A percentile compares a stretch with the other conserved stretches of the same genome.
Conservation (phyloP, 2,888 invertebrate genomes). For the Polia nebulosa region DNA sequence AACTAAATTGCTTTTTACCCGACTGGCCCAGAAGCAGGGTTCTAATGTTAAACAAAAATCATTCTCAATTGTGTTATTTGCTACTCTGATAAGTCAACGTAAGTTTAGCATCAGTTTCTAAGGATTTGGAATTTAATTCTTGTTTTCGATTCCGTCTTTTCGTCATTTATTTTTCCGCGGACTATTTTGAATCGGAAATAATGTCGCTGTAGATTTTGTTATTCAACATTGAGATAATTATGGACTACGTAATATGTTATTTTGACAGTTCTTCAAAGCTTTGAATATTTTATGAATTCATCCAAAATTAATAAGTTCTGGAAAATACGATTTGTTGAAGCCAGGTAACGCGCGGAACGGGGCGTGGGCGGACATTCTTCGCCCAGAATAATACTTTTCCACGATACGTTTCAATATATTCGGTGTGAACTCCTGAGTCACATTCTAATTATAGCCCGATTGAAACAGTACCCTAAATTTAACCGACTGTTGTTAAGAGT, state of each 20-base stretch:
- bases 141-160: background rate
- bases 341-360: constrained; percentile 65
- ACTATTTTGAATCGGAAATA: background rate
- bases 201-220: background rate
- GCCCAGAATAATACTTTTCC: constrained; percentile 85
- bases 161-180: background rate
- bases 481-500: constrained; percentile 63
- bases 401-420: constrained; percentile 82
- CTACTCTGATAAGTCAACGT: background rate
- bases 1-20: background rate
- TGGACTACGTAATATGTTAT: no score
- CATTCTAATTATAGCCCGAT: constrained; percentile 84
- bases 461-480: constrained; percentile 83
- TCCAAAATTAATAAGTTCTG: constrained; percentile 53
- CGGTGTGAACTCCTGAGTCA: constrained; percentile 84
- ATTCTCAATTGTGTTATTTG: background rate
- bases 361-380: constrained; percentile 83
- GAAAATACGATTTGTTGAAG: constrained; percentile 62
- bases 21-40: no score
- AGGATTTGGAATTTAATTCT: background rate
- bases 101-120: constrained; percentile 14
- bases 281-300: background rate
- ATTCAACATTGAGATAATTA: background rate
- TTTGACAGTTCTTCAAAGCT: background rate
- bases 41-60: no score